These are phyloP conservation scores for Melanchra persicariae DNA, from an alignment of 2,888 invertebrate species.

Conservation along the genomic window DNA sequence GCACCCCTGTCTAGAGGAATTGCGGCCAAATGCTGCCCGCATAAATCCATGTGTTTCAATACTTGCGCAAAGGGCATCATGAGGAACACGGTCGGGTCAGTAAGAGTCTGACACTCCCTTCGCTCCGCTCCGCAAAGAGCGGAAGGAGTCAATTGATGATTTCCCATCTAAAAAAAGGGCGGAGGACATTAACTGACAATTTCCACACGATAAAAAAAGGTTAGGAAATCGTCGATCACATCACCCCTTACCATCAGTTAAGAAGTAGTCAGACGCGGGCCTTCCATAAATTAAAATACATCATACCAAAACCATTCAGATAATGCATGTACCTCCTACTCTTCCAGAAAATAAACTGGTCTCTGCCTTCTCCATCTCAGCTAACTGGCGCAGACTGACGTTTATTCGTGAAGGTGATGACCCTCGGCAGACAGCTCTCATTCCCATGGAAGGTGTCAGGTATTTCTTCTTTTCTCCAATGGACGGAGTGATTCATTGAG, in stretches of 20 bases:
- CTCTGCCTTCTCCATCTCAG: conserved; percentile 55
- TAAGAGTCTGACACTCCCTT: too few relatives aligned
- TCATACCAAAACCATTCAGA: neutral
- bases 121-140: too few relatives aligned
- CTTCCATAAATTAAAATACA: neutral
- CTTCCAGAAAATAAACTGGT: conserved; percentile 62
- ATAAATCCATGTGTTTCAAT: too few relatives aligned
- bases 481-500: too few relatives aligned
- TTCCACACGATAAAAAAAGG: too few relatives aligned
- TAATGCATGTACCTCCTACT: neutral
- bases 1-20: too few relatives aligned
- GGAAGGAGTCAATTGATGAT: too few relatives aligned
- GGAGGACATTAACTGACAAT: too few relatives aligned
- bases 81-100: too few relatives aligned
- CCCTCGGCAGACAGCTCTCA: conserved; percentile 34
- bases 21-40: too few relatives aligned
- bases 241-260: neutral
- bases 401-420: conserved; percentile 37
- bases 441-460: conserved; percentile 53
- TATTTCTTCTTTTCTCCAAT: conserved; percentile 2
- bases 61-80: too few relatives aligned
- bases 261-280: neutral
- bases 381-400: conserved; percentile 55
- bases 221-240: neutral
- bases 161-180: too few relatives aligned